Evolutionary conservation across 2,888 invertebrate genomes (phyloP).

Genomic region (Macaria liturata): DNA sequence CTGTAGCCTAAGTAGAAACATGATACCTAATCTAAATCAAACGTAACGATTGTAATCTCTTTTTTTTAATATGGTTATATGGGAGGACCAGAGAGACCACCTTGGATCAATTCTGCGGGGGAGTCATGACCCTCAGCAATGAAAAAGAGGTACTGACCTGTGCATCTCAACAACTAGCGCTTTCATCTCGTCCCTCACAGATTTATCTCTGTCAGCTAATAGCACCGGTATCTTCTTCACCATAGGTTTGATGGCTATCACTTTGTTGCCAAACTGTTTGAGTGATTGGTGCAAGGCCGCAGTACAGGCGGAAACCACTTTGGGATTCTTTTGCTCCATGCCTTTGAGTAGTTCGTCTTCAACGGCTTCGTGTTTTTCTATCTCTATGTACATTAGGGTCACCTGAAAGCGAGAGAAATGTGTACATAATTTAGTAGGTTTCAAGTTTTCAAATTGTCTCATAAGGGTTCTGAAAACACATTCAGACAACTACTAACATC

Average conservation of each 20-base stretch:
- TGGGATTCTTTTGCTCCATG: conserved; percentile 97
- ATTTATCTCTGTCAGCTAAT: conserved; percentile 95
- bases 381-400: conserved; percentile 96
- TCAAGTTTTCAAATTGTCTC: too few relatives aligned
- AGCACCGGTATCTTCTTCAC: conserved; percentile 93
- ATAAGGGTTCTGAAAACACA: too few relatives aligned
- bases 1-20: too few relatives aligned
- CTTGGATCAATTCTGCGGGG: too few relatives aligned
- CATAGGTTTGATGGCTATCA: conserved; percentile 93
- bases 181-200: conserved; percentile 96
- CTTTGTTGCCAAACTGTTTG: conserved; percentile 96
- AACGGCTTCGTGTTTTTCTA: conserved; percentile 96
- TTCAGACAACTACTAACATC: too few relatives aligned
- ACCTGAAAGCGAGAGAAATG: conserved; percentile 80
- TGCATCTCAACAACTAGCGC: conserved; percentile 96
- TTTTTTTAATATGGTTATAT: too few relatives aligned
- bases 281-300: conserved; percentile 89
- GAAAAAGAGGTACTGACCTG: conserved; percentile 72
- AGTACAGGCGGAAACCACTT: conserved; percentile 94
- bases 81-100: too few relatives aligned
- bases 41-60: too few relatives aligned
- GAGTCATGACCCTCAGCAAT: too few relatives aligned
- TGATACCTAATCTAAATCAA: too few relatives aligned
- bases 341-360: conserved; percentile 96
- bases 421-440: too few relatives aligned